These are phyloP conservation scores for Tenualosa thibaudeaui DNA, from an alignment of 2,797 vertebrate genomes.

Conservation along the genomic window DNA sequence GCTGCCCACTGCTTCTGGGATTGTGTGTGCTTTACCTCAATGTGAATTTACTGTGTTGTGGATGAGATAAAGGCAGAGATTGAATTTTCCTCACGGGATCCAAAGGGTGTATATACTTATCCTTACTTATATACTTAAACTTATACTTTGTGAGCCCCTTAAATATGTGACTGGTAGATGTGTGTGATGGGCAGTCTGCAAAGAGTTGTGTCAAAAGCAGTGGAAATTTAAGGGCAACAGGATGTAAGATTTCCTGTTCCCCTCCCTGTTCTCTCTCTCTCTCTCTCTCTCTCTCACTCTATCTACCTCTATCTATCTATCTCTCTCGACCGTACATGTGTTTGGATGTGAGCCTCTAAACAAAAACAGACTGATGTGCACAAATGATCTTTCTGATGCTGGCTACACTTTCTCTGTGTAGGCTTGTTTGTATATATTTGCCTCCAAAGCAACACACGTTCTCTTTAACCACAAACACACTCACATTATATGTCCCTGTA, in stretches of 20 bases:
- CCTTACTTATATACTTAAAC: not conserved
- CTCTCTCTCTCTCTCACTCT: not conserved
- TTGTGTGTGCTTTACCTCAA: no score
- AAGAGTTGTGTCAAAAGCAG: not conserved
- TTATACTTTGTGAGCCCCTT: not conserved
- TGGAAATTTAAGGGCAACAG: conserved; percentile 1
- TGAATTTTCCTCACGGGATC: no score
- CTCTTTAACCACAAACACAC: not conserved
- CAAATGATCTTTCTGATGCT: not conserved
- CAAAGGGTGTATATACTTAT: no score
- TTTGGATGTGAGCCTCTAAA: not conserved
- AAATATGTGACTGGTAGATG: not conserved
- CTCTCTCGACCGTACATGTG: not conserved
- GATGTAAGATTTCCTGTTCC: conserved; percentile 11
- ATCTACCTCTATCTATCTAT: not conserved
- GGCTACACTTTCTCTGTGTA: not conserved
- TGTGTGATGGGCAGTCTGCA: conserved; percentile 3
- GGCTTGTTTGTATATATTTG: not conserved
- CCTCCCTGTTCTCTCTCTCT: not conserved
- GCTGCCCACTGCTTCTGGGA: no score
- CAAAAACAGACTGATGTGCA: not conserved
- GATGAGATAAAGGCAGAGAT: no score
- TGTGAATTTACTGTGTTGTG: no score
- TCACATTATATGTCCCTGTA: not conserved
- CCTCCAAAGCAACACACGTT: not conserved